Base-by-base conservation (phyloP, 2,888 invertebrate genomes). In the Abrostola triplasia region DNA sequence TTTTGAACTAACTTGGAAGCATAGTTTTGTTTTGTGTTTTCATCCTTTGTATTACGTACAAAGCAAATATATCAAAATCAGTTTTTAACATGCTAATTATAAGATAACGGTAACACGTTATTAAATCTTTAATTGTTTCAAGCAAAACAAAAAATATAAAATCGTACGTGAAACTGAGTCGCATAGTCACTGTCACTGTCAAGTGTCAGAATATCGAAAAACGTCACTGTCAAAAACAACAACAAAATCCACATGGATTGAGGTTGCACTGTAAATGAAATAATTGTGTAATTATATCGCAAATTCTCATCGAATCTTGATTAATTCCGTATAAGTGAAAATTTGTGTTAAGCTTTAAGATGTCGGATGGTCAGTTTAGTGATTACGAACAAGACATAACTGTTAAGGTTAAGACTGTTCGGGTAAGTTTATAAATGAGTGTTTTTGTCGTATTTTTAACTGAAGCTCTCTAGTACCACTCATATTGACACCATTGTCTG, bases 301-400 rank as follows among this genome's bases (percentile, higher is more conserved):
- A 47, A n/a, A 42, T 57, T 55, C 4, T 24, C 11, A 6, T 35
- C 57, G 5, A 42, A n/a, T 8, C 35, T 40, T 41, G 0, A 12
- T 57, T 11, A 6, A 47, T 51, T 50, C 1, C 13, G 0, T 24
- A 8, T 6, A 50, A 55, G 10, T 49, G 35, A 13, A 7, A 54
- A 44, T 11, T 41, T 36, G 0, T 38, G 9, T 38, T 12, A 53
- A 53, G 42, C 42, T 10, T 52, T 35, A 68, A 35, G 38, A 84
- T 89, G 92, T 81, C 78, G 47, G 83, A 91, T 10, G 92, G 91
- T 5, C 92, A 92, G 57, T 93, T 92, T 69, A 92, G 92, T 86
- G 93, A 93, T 75, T 92, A 89, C 63, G 94, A 94, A 82, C 91
- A 90, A 80, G 89, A 92, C 61, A 67, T 92, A 70, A 81, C 86